Percentiles rank a stretch among this genome's conserved stretches.
Evolutionary conservation across 2,113 vertebrate species (phyloP).

Genomic region (Hypanus sabinus): DNA sequence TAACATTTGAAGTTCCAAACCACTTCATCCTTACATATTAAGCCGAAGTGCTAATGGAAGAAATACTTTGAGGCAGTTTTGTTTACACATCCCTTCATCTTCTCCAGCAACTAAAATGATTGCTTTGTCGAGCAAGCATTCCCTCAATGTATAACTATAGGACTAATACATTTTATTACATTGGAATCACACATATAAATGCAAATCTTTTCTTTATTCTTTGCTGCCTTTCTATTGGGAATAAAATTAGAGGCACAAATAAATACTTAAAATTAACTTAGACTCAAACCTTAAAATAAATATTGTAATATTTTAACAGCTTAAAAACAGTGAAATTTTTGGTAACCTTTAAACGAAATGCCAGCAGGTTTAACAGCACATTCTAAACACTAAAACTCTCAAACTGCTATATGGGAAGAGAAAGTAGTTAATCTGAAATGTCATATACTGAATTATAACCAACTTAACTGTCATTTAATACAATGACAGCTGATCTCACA

Average conservation of each 20-base stretch:
- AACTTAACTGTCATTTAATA: background rate
- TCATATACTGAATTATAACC: slow-evolving; percentile 27
- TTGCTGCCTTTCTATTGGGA: background rate
- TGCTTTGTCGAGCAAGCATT: background rate
- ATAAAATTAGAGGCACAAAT: background rate
- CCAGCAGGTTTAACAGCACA: slow-evolving; percentile 23
- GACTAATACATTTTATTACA: background rate
- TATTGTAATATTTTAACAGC: background rate
- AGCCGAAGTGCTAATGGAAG: background rate
- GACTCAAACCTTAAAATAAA: background rate
- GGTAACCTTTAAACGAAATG: slow-evolving; percentile 24
- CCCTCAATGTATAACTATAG: background rate
- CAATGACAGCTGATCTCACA: slow-evolving; percentile 27
- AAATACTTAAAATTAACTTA: no score
- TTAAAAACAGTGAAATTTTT: background rate
- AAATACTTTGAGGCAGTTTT: background rate
- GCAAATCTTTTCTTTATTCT: background rate
- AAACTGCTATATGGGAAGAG: slow-evolving; percentile 4
- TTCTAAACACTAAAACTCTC: slow-evolving; percentile 5
- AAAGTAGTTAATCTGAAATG: slow-evolving; percentile 30
- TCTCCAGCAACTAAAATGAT: background rate
- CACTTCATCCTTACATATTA: background rate
- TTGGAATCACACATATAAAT: background rate
- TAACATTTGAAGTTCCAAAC: background rate
- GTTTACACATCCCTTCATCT: background rate